Conservation (phyloP, 2,888 invertebrate genomes). For the Clanis bilineata region DNA sequence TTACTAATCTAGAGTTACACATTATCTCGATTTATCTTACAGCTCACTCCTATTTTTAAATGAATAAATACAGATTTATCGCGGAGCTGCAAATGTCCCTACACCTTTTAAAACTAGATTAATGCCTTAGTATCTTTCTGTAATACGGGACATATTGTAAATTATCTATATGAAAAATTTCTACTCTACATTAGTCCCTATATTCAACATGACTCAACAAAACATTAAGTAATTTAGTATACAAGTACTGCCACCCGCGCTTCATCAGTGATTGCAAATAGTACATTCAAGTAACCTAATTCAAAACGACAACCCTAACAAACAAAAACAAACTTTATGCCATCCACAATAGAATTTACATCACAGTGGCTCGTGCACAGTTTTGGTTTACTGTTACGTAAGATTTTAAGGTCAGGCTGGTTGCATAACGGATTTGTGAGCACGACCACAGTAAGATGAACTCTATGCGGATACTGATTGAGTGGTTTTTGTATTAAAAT, state of each 20-base stretch:
- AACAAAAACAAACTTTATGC: slow-evolving; percentile 28
- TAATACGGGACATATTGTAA: background rate
- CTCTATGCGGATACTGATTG: slow-evolving; percentile 38
- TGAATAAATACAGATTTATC: too few relatives aligned
- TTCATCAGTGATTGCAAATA: slow-evolving; percentile 39
- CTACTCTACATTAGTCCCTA: background rate
- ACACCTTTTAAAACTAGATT: too few relatives aligned
- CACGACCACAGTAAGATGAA: slow-evolving; percentile 47
- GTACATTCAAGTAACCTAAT: slow-evolving; percentile 60
- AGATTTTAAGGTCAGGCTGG: slow-evolving; percentile 67
- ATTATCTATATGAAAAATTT: background rate
- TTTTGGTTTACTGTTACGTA: slow-evolving; percentile 69
- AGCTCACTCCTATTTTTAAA: too few relatives aligned
- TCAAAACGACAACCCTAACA: slow-evolving; percentile 35
- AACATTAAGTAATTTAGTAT: background rate
- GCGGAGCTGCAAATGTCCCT: too few relatives aligned
- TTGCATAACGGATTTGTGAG: slow-evolving; percentile 66
- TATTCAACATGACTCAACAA: background rate
- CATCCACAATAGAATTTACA: slow-evolving; percentile 25
- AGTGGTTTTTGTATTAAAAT: slow-evolving; percentile 22
- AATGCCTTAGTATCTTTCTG: too few relatives aligned
- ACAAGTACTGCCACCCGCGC: background rate
- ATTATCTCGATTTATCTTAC: too few relatives aligned
- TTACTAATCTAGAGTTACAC: too few relatives aligned
- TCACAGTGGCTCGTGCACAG: slow-evolving; percentile 27